Evolutionary conservation across 2,797 vertebrate species (phyloP).

Genomic region (Sebastes alutus): DNA sequence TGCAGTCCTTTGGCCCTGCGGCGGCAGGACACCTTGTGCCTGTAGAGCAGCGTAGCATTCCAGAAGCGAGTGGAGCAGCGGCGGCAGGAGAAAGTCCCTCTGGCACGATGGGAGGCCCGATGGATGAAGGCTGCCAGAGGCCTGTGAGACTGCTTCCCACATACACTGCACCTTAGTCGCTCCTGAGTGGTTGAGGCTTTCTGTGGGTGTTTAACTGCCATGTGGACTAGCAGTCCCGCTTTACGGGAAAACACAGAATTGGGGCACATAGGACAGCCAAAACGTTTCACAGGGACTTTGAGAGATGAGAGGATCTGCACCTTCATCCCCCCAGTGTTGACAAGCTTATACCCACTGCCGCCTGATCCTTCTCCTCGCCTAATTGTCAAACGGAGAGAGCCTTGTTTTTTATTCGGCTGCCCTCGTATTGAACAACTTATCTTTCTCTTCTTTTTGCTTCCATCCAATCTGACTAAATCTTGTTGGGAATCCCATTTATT

Average conservation of each 20-base stretch:
- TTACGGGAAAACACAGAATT: slow-evolving; percentile 83
- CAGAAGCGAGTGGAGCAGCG: slow-evolving; percentile 84
- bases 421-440: slow-evolving; percentile 73
- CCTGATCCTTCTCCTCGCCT: slow-evolving; percentile 78
- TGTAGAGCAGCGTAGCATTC: slow-evolving; percentile 82
- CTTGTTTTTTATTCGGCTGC: slow-evolving; percentile 77
- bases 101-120: slow-evolving; percentile 82
- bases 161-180: slow-evolving; percentile 82
- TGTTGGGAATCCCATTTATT: slow-evolving; percentile 78
- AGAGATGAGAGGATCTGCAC: slow-evolving; percentile 82
- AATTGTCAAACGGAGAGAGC: slow-evolving; percentile 83
- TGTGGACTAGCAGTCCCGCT: slow-evolving; percentile 84
- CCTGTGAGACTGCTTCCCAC: slow-evolving; percentile 85
- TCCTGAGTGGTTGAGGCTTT: slow-evolving; percentile 76
- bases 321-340: slow-evolving; percentile 80
- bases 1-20: slow-evolving; percentile 79
- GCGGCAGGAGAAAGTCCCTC: slow-evolving; percentile 84
- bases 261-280: slow-evolving; percentile 84
- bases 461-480: slow-evolving; percentile 75
- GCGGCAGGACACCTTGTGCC: slow-evolving; percentile 84
- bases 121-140: slow-evolving; percentile 84
- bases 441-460: slow-evolving; percentile 75
- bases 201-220: slow-evolving; percentile 84
- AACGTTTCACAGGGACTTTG: slow-evolving; percentile 83
- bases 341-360: slow-evolving; percentile 82